Evolutionary conservation across 2,888 invertebrate genomes (phyloP), one percentile per base, ranked within the genome.

Genomic region (Junonia oenone): DNA sequence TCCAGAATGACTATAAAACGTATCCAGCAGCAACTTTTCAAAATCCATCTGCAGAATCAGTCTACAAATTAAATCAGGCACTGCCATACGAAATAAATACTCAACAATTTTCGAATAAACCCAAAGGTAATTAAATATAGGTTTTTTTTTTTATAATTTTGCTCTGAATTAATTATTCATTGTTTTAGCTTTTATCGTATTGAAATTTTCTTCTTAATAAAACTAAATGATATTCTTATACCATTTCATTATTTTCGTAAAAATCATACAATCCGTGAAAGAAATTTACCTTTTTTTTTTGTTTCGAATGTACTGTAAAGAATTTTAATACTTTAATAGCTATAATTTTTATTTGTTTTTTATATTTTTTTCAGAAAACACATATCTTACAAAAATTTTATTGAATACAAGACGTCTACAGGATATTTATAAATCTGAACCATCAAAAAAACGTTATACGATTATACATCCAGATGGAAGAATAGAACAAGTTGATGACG

Each of bases 391-490:
- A 14, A 49, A 51, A 27, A 35, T 48, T 37, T 8, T 57, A 11
- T 13, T 14, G 0, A 54, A 31, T 43, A 6, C 31, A 31, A 56
- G 49, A 47, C 43, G 14, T 14, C 9, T 48, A 6, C 47, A 47
- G 11, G 50, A 56, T 26, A 38, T 58, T 51, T 47, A 47, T 45
- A 43, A 9, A 35, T 58, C 29, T n/a, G 48, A 55, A 58, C 55
- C 55, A 63, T 17, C 55, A 62, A 40, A 62, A 64, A 59, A 59
- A 61, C 52, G 58, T 56, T 56, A 67, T 61, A 51, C 64, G 60
- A 54, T 83, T n/a, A 55, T 83, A 27, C 68, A 76, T 59, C 62
- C 73, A 14, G 68, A 80, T 63, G 80, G 78, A 37, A 75, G 66
- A 15, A 55, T 78, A 11, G 76, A 81, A 49, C 62, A 75, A 40